Evolutionary conservation across 2,888 invertebrate species (phyloP).

Genomic region (Mechanitis messenoides): DNA sequence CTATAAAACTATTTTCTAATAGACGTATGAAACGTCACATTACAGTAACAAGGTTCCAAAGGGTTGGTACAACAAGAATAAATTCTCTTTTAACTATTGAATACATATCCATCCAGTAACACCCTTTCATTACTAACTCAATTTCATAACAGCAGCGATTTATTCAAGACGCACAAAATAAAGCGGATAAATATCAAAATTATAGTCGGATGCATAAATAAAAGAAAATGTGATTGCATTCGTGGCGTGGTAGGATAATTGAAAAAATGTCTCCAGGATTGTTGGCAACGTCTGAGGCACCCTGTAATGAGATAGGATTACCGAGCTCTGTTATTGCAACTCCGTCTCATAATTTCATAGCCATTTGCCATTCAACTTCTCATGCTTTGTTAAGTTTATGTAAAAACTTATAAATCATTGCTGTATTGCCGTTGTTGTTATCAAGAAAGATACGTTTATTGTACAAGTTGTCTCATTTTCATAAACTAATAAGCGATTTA

Average conservation of each 20-base stretch:
- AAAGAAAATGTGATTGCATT: slow-evolving; percentile 60
- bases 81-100: too few species aligned
- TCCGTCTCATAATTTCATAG: slow-evolving; percentile 27
- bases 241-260: slow-evolving; percentile 60
- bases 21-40: too few species aligned
- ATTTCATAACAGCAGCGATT: slow-evolving; percentile 26
- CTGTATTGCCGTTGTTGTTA: slow-evolving; percentile 1
- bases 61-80: too few species aligned
- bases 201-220: slow-evolving; percentile 44
- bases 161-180: slow-evolving; percentile 26
- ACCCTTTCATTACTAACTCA: slow-evolving; percentile 24
- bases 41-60: too few species aligned
- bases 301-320: slow-evolving; percentile 58
- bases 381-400: slow-evolving; percentile 6
- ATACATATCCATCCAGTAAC: not conserved
- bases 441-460: not conserved
- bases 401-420: slow-evolving; percentile 1
- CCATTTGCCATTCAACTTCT: slow-evolving; percentile 17
- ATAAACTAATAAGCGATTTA: not conserved
- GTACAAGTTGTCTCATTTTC: not conserved
- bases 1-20: too few species aligned
- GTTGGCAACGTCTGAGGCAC: slow-evolving; percentile 43
- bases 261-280: slow-evolving; percentile 69
- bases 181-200: slow-evolving; percentile 42
- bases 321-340: slow-evolving; percentile 33